Percentiles rank a stretch among this genome's conserved stretches.
phyloP scores from a whole-genome alignment of 1,140 invertebrate species.

The Procambarus clarkii region DNA sequence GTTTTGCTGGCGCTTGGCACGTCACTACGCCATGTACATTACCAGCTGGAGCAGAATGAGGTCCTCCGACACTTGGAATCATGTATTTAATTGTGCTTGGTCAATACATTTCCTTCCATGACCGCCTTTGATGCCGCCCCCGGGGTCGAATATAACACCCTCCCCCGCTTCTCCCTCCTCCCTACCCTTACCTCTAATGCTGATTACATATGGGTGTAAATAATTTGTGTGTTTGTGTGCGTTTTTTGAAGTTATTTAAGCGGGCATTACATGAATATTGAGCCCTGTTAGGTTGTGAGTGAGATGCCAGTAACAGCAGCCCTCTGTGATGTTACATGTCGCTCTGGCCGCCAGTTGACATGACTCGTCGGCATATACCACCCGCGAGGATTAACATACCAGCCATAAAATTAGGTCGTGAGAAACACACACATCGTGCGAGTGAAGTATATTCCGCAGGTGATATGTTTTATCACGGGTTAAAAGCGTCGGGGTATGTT shows the following conservation, averaged over 20 bases:
- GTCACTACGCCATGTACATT: background rate
- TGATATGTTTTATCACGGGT: background rate
- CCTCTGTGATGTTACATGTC: constrained; percentile 20
- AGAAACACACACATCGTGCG: background rate
- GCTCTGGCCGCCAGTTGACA: background rate
- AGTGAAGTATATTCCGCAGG: background rate
- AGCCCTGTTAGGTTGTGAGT: background rate
- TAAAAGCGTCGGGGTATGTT: no score
- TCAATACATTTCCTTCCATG: constrained; percentile 22
- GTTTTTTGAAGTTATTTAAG: constrained; percentile 8
- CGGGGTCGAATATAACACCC: background rate
- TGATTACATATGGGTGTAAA: constrained; percentile 38
- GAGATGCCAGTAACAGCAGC: background rate
- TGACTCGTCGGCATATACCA: background rate
- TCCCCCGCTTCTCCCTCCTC: background rate
- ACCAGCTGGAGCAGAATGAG: background rate
- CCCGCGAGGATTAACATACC: constrained; percentile 6
- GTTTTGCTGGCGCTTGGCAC: background rate
- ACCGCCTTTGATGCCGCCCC: constrained; percentile 9
- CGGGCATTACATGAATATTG: background rate
- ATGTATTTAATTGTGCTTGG: constrained; percentile 39
- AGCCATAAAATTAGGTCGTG: background rate
- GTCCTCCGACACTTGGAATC: constrained; percentile 17
- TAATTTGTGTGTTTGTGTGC: constrained; percentile 17
- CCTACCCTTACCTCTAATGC: background rate